phyloP scores from a whole-genome alignment of 2,797 vertebrate species.

The Acrocephalus scirpaceus region DNA sequence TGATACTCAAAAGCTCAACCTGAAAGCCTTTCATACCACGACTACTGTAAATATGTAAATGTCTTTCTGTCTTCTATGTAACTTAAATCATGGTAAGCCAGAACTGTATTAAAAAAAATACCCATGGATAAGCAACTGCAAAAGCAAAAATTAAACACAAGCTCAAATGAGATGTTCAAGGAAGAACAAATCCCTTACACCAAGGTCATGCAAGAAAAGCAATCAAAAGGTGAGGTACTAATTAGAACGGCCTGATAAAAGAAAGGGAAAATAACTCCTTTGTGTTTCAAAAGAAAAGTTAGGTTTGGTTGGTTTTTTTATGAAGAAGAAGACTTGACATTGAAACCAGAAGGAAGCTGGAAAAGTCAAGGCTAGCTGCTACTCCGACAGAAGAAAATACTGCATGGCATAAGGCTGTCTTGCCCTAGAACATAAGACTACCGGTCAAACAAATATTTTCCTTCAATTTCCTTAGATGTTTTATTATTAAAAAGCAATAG shows the following conservation, averaged over 20 bases:
- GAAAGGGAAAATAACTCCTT: neutral
- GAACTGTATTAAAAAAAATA: neutral
- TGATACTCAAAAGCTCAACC: neutral
- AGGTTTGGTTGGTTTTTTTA: neutral
- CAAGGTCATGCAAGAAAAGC: neutral
- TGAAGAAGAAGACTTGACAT: neutral
- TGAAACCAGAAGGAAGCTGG: neutral
- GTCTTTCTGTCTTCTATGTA: neutral
- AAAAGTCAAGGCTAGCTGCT: neutral
- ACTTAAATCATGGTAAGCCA: neutral
- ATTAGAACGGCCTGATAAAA: neutral
- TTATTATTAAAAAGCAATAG: neutral
- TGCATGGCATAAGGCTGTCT: neutral
- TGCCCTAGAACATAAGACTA: neutral
- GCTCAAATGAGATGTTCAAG: neutral
- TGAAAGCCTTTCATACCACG: neutral
- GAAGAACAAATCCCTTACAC: neutral
- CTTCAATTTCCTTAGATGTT: neutral
- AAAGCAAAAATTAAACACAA: neutral
- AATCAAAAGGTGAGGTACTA: neutral
- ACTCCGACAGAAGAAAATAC: neutral
- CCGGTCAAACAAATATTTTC: neutral
- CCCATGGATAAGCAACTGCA: fast-evolving
- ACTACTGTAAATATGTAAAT: neutral
- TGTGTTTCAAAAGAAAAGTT: neutral